Conservation (phyloP, 2,113 vertebrate species). For the Paedocypris sp. region DNA sequence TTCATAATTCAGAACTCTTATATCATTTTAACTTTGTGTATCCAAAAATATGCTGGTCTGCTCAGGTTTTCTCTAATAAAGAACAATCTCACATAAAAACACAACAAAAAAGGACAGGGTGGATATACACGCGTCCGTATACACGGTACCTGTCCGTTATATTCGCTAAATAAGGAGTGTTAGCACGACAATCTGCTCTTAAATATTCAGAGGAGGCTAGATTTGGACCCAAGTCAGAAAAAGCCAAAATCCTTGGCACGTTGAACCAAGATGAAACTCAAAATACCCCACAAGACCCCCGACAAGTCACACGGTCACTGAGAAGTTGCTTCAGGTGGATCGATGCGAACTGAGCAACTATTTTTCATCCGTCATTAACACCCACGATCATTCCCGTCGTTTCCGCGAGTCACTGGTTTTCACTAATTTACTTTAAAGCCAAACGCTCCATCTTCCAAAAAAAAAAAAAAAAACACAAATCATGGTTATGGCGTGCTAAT, state of each 20-base stretch:
- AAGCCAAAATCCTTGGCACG: neutral
- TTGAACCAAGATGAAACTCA: neutral
- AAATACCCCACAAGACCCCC: neutral
- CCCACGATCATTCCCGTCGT: no score
- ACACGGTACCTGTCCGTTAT: slow-evolving; percentile 48
- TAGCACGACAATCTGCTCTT: slow-evolving; percentile 46
- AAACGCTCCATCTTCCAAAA: no score
- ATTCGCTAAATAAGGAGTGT: slow-evolving; percentile 20
- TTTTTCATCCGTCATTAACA: neutral
- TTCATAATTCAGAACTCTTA: slow-evolving; percentile 49
- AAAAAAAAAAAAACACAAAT: no score
- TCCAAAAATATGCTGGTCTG: slow-evolving; percentile 71
- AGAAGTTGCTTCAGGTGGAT: neutral
- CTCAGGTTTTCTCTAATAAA: slow-evolving; percentile 52
- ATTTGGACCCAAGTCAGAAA: slow-evolving; percentile 13
- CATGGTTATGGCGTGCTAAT: no score
- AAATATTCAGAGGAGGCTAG: slow-evolving; percentile 44
- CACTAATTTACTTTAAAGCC: neutral
- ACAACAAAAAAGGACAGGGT: slow-evolving; percentile 41
- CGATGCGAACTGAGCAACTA: neutral
- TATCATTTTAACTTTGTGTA: slow-evolving; percentile 53
- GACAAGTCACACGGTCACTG: neutral
- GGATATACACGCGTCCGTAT: neutral
- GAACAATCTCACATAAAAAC: slow-evolving; percentile 45
- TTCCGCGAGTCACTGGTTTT: neutral